A percentile compares a stretch with the other conserved stretches of the same genome.
These are phyloP conservation scores for Rynchops niger DNA, from an alignment of 2,113 vertebrate genomes.

Conservation along the genomic window DNA sequence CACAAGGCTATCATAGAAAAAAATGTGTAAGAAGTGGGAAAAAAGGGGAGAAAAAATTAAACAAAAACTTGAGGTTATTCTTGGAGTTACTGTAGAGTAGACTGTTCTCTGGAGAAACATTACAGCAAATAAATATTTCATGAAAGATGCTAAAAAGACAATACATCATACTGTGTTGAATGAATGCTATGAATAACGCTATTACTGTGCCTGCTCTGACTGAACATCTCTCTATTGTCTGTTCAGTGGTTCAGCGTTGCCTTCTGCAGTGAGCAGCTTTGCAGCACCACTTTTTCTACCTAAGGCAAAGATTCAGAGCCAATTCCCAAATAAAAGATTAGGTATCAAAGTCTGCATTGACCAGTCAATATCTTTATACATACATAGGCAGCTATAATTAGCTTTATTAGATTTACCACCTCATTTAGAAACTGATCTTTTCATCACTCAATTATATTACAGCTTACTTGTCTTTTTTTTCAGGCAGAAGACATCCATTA, in stretches of 20 bases:
- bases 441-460: not conserved
- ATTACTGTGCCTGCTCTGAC: not conserved
- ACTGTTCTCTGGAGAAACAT: not conserved
- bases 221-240: not conserved
- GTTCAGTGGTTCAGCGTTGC: not conserved
- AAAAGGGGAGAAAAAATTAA: not conserved
- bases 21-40: not conserved
- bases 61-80: not conserved
- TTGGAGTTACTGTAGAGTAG: not conserved
- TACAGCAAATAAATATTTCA: slow-evolving; percentile 49
- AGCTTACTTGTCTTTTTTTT: not conserved
- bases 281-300: not conserved
- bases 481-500: not conserved
- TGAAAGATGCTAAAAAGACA: not conserved
- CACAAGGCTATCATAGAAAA: not conserved
- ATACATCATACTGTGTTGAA: not conserved
- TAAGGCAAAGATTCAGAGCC: not conserved
- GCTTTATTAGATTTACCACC: not conserved
- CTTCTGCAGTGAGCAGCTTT: not conserved
- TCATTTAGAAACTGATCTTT: not conserved
- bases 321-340: not conserved
- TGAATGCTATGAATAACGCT: not conserved
- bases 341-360: not conserved
- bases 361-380: not conserved
- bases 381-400: not conserved